Conservation (phyloP, 2,888 invertebrate species). For the Glyphotaelius pellucidus region DNA sequence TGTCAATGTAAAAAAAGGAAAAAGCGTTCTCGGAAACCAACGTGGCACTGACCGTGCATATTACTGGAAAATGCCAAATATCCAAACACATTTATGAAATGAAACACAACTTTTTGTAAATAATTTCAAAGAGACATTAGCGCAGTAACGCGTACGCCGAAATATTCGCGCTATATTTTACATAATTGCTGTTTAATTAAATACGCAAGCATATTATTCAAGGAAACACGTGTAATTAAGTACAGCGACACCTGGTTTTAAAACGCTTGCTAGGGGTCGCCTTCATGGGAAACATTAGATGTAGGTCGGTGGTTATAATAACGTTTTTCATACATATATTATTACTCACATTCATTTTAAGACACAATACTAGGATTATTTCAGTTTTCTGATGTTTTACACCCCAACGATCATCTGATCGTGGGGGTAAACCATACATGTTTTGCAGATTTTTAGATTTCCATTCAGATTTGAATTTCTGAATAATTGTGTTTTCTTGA, state of each 20-base stretch:
- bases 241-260: conserved; percentile 23
- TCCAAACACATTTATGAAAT: neutral
- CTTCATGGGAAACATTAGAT: neutral
- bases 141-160: neutral
- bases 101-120: conserved; percentile 32
- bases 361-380: neutral
- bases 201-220: neutral
- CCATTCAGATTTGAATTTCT: too few relatives aligned
- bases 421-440: neutral
- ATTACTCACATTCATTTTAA: neutral
- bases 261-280: neutral
- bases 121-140: conserved; percentile 40
- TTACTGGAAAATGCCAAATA: neutral
- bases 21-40: neutral
- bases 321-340: neutral
- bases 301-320: neutral
- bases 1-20: too few relatives aligned
- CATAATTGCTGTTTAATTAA: conserved; percentile 45
- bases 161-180: conserved; percentile 29
- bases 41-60: neutral
- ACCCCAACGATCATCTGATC: neutral
- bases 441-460: too few relatives aligned
- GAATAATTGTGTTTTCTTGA: too few relatives aligned
- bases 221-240: conserved; percentile 45
- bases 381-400: neutral